phyloP scores from a whole-genome alignment of 2,113 vertebrate genomes.

The Myxocyprinus asiaticus region DNA sequence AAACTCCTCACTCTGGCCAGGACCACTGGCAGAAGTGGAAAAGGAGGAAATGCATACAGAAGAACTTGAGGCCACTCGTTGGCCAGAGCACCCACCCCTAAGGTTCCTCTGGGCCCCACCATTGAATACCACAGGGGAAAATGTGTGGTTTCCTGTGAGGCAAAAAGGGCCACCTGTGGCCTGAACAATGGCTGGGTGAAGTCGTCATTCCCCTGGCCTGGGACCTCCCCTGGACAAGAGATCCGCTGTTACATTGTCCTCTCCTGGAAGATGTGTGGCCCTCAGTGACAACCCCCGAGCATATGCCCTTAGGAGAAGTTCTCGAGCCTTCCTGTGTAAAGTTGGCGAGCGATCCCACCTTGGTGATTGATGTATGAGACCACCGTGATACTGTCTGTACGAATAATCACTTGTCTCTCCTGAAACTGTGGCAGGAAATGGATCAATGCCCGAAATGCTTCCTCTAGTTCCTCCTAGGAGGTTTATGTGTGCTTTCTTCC shows the following conservation, averaged over 20 bases:
- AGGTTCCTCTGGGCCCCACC: not conserved
- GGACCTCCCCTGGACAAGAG: not conserved
- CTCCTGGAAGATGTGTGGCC: not conserved
- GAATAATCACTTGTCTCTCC: too few relatives aligned
- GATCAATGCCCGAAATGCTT: too few relatives aligned
- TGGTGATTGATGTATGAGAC: not conserved
- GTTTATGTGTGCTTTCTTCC: too few relatives aligned
- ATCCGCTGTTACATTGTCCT: not conserved
- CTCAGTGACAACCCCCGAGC: not conserved
- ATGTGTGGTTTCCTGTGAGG: not conserved
- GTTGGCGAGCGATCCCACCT: not conserved
- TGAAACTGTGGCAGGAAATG: too few relatives aligned
- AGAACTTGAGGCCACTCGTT: not conserved
- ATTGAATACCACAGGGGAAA: not conserved
- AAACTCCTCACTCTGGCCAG: not conserved
- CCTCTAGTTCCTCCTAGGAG: too few relatives aligned
- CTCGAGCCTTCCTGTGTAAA: not conserved
- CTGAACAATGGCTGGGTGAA: not conserved
- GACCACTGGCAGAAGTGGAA: not conserved
- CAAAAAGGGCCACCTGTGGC: not conserved
- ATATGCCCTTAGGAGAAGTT: not conserved
- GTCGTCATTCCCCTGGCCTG: not conserved
- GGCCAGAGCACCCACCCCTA: not conserved
- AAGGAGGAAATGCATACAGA: not conserved
- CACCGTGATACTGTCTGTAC: not conserved